These are phyloP conservation scores for Drosophila affinis DNA, from an alignment of 2,888 invertebrate genomes.

Conservation along the genomic window DNA sequence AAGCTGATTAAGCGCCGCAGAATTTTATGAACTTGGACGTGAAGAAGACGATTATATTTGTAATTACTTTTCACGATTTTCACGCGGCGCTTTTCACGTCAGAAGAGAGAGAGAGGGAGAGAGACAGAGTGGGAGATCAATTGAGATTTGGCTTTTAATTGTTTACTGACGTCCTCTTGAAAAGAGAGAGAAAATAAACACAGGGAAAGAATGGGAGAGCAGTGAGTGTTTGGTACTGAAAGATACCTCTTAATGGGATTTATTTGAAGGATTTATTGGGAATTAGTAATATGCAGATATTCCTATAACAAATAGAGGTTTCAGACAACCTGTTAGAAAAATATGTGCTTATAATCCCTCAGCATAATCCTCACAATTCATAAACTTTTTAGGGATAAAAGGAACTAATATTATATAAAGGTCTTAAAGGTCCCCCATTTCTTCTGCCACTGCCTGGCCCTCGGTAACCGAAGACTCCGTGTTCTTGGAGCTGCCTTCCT, in stretches of 20 bases:
- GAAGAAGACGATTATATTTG: constrained; percentile 52
- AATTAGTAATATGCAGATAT: no score
- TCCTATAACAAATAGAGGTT: no score
- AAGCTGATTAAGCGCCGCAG: constrained; percentile 66
- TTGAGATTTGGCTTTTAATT: constrained; percentile 37
- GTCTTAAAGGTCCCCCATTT: no score
- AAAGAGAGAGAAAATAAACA: not conserved
- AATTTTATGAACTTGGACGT: constrained; percentile 74
- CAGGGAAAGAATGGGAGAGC: not conserved
- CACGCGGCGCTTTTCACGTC: constrained; percentile 73
- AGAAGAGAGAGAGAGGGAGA: constrained; percentile 1
- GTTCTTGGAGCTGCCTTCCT: no score
- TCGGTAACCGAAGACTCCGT: no score
- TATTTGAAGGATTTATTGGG: not conserved
- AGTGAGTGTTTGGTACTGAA: not conserved
- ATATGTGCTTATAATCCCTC: no score
- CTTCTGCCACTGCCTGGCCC: no score
- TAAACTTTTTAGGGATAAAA: no score
- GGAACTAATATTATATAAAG: no score
- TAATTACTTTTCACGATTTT: constrained; percentile 64
- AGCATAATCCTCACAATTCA: no score
- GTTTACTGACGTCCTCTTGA: constrained; percentile 42
- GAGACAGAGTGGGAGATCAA: constrained; percentile 13
- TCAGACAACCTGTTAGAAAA: no score
- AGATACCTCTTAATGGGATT: not conserved